Evolutionary conservation across 2,113 vertebrate genomes (phyloP).

Genomic region (Empidonax traillii): DNA sequence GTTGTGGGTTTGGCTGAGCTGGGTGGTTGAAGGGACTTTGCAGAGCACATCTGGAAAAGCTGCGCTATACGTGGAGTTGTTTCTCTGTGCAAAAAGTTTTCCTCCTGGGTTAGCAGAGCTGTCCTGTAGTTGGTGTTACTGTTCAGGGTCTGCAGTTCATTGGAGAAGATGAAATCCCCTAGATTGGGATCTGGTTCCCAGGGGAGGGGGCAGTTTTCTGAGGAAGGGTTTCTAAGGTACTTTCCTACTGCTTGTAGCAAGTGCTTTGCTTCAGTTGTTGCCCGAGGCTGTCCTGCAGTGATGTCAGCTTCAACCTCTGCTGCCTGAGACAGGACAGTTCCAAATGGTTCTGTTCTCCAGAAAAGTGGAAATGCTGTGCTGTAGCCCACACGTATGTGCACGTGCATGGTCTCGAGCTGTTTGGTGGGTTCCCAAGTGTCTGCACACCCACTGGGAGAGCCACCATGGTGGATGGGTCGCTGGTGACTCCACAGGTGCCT

Average conservation of each 20-base stretch:
- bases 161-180: not conserved
- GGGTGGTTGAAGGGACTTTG: not conserved
- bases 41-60: not conserved
- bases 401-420: rapidly evolving
- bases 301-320: not conserved
- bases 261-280: not conserved
- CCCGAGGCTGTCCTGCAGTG: not conserved
- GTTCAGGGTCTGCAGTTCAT: not conserved
- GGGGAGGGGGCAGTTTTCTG: not conserved
- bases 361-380: not conserved
- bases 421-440: not conserved
- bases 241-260: not conserved
- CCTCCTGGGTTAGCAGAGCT: not conserved
- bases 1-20: not conserved
- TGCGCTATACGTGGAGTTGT: rapidly evolving
- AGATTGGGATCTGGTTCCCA: not conserved
- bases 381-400: rapidly evolving
- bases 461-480: rapidly evolving
- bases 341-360: not conserved
- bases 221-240: not conserved
- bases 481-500: not conserved
- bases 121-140: not conserved
- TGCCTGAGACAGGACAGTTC: rapidly evolving
- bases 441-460: not conserved
- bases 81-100: not conserved